phyloP scores from a whole-genome alignment of 2,113 vertebrate species.

The Tupaia tana region DNA sequence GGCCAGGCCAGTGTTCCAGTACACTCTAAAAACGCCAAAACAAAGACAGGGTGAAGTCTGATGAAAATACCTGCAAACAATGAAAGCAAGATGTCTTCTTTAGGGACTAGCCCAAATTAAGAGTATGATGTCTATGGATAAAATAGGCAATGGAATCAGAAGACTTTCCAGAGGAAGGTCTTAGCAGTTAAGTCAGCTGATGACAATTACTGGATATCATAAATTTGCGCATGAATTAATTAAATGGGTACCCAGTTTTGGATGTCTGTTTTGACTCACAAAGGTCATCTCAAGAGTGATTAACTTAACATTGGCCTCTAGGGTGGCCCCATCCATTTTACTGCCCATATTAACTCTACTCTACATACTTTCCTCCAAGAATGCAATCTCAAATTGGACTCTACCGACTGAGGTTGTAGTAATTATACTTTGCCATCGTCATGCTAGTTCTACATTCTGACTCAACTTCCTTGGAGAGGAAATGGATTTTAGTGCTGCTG shows the following conservation, averaged over 20 bases:
- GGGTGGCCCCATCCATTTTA: background rate
- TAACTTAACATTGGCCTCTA: background rate
- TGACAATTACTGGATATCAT: background rate
- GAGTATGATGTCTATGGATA: background rate
- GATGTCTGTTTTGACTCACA: slow-evolving; percentile 8
- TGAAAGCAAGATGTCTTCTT: slow-evolving; percentile 48
- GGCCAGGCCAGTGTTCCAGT: slow-evolving; percentile 59
- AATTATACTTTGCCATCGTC: background rate
- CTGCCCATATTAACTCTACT: background rate
- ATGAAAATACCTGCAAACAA: slow-evolving; percentile 52
- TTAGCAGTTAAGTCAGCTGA: slow-evolving; percentile 9
- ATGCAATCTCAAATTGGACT: slow-evolving; percentile 7
- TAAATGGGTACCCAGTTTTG: slow-evolving; percentile 2
- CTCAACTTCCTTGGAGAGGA: slow-evolving; percentile 43
- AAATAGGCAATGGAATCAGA: slow-evolving; percentile 49
- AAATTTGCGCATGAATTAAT: background rate
- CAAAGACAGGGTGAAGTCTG: slow-evolving; percentile 61
- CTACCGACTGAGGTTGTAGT: background rate
- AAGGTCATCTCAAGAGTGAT: background rate
- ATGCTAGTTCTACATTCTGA: background rate
- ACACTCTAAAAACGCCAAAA: slow-evolving; percentile 61
- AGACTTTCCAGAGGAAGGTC: background rate
- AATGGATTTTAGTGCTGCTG: slow-evolving; percentile 7
- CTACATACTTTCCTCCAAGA: background rate
- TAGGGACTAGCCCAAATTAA: background rate